Evolutionary conservation across 1,140 invertebrate species (phyloP).

Genomic region (Euschistus heros): DNA sequence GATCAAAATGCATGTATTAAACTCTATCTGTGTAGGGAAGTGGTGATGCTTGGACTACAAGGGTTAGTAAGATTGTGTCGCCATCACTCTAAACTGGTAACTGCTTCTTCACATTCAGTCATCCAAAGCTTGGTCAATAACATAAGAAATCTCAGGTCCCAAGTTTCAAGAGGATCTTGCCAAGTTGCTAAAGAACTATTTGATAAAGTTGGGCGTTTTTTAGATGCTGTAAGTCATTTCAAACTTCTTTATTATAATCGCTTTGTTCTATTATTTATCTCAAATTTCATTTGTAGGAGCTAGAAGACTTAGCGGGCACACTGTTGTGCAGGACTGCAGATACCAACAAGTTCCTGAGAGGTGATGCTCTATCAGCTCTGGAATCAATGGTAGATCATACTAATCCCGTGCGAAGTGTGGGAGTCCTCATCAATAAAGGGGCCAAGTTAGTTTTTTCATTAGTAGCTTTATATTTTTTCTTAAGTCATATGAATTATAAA

Average conservation of each 20-base stretch:
- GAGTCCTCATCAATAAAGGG: conserved; percentile 49
- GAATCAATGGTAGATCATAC: conserved; percentile 65
- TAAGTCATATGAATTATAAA: too few relatives aligned
- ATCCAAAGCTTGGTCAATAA: conserved; percentile 62
- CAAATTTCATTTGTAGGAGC: conserved; percentile 46
- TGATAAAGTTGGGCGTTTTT: conserved; percentile 48
- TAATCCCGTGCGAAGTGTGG: conserved; percentile 45
- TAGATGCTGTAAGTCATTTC: conserved; percentile 56
- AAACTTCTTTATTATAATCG: neutral
- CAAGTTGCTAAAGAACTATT: conserved; percentile 68
- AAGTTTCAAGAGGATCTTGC: conserved; percentile 78
- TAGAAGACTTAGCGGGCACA: conserved; percentile 70
- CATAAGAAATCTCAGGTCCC: conserved; percentile 76
- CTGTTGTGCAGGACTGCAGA: conserved; percentile 80
- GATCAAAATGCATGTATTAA: too few relatives aligned
- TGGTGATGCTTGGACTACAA: conserved; percentile 64
- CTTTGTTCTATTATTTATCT: conserved; percentile 1
- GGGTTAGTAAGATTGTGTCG: conserved; percentile 58
- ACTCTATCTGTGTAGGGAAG: conserved; percentile 51
- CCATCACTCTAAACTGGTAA: conserved; percentile 55
- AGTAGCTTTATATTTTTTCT: too few relatives aligned
- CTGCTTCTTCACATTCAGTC: conserved; percentile 47
- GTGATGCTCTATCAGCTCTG: conserved; percentile 73
- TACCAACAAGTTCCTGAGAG: conserved; percentile 82
- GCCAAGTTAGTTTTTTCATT: conserved; percentile 42